phyloP scores from a whole-genome alignment of 2,888 invertebrate genomes.

The Acleris laterana region DNA sequence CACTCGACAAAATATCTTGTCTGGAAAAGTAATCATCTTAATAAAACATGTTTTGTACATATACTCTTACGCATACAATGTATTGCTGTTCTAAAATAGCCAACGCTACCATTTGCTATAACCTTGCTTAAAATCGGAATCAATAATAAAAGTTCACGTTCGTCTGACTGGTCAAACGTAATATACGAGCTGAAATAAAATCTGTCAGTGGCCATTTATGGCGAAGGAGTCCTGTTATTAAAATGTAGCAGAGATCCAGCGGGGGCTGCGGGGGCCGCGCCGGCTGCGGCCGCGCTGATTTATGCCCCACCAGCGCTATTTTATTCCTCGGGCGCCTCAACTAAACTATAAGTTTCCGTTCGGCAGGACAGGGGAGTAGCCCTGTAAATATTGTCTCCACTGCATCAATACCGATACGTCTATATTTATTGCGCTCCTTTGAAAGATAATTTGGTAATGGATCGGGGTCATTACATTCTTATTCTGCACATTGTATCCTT shows the following conservation, averaged over 20 bases:
- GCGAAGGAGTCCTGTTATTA: slow-evolving; percentile 76
- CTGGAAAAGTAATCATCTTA: too few relatives aligned
- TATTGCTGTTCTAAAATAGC: background rate
- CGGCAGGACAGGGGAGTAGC: slow-evolving; percentile 79
- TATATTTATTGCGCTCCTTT: slow-evolving; percentile 78
- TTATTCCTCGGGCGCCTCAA: slow-evolving; percentile 84
- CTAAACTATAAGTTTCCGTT: slow-evolving; percentile 84
- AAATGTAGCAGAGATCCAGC: slow-evolving; percentile 73
- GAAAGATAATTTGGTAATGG: slow-evolving; percentile 81
- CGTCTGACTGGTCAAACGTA: slow-evolving; percentile 55
- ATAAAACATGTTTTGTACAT: too few relatives aligned
- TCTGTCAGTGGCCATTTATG: slow-evolving; percentile 80
- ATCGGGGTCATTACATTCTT: slow-evolving; percentile 68
- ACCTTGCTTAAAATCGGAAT: slow-evolving; percentile 10
- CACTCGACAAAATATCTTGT: too few relatives aligned
- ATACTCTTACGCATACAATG: background rate
- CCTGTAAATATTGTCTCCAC: slow-evolving; percentile 82
- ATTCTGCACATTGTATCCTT: slow-evolving; percentile 41
- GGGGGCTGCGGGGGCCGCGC: slow-evolving; percentile 71
- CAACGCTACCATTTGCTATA: too few relatives aligned
- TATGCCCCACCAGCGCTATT: slow-evolving; percentile 81
- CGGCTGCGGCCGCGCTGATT: slow-evolving; percentile 80
- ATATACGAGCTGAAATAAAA: slow-evolving; percentile 80
- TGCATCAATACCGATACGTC: slow-evolving; percentile 79
- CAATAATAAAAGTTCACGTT: slow-evolving; percentile 65